These are phyloP conservation scores for Leptobrachium ailaonicum DNA, from an alignment of 2,113 vertebrate species.

Conservation along the genomic window DNA sequence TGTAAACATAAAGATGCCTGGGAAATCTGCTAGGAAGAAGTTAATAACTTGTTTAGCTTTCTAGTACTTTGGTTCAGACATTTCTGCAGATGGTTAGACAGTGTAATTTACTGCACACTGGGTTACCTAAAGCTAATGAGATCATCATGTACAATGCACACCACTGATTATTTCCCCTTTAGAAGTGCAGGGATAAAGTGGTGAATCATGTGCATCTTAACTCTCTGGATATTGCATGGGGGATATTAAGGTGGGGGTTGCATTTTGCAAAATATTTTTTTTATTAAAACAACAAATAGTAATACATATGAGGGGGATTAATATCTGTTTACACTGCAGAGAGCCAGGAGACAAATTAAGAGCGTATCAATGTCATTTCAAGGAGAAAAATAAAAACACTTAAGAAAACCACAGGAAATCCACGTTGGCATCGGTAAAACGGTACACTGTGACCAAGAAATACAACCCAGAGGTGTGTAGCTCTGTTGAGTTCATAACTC, in stretches of 20 bases:
- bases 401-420: background rate
- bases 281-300: background rate
- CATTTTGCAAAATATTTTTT: background rate
- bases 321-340: background rate
- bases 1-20: background rate
- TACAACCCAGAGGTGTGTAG: background rate
- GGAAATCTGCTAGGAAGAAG: background rate
- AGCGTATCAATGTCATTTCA: background rate
- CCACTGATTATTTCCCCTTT: constrained; percentile 32
- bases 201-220: constrained; percentile 24
- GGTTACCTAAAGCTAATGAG: constrained; percentile 40
- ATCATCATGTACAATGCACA: constrained; percentile 38
- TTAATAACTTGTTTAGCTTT: background rate
- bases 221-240: background rate
- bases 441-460: background rate
- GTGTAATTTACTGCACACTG: constrained; percentile 30
- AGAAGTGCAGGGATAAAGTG: constrained; percentile 37
- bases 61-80: constrained; percentile 20
- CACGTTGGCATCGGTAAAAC: background rate
- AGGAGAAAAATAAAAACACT: background rate
- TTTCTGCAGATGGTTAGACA: constrained; percentile 37
- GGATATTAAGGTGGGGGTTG: too few species aligned
- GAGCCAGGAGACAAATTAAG: background rate
- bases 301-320: background rate
- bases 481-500: background rate